phyloP scores from a whole-genome alignment of 2,888 invertebrate genomes.

The Copidosoma aretas region DNA sequence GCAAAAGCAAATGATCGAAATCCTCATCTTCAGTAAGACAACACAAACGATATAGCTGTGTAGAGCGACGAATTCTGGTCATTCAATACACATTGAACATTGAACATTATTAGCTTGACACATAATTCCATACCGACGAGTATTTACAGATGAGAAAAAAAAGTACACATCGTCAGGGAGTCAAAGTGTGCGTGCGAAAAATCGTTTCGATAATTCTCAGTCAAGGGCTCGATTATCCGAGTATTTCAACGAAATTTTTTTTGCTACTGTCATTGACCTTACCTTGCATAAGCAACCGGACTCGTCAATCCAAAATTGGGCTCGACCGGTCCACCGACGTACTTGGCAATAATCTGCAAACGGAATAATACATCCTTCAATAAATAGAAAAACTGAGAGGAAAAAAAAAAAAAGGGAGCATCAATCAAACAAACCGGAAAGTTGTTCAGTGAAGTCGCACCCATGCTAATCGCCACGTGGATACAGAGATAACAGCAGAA shows the following conservation, averaged over 20 bases:
- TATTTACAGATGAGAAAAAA: constrained; percentile 15
- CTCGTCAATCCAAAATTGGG: constrained; percentile 65
- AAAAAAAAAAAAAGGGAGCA: too few relatives aligned
- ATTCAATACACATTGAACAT: constrained; percentile 2
- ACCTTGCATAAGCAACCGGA: constrained; percentile 70
- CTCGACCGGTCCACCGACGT: constrained; percentile 66
- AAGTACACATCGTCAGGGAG: neutral
- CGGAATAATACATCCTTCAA: constrained; percentile 26
- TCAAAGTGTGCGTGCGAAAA: constrained; percentile 7
- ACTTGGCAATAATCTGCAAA: constrained; percentile 66
- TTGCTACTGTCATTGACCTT: constrained; percentile 47
- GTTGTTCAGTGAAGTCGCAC: constrained; percentile 65
- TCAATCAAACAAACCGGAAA: constrained; percentile 61
- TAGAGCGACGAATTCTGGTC: neutral
- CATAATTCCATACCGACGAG: constrained; percentile 12
- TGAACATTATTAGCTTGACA: constrained; percentile 8
- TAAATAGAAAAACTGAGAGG: constrained; percentile 7
- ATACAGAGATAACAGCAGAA: constrained; percentile 79
- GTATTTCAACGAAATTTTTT: constrained; percentile 29
- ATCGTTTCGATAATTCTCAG: constrained; percentile 1
- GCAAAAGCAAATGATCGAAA: constrained; percentile 30
- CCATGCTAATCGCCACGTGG: constrained; percentile 75
- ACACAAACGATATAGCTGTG: neutral
- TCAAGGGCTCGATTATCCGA: constrained; percentile 1
- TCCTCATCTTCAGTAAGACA: constrained; percentile 20